phyloP scores from a whole-genome alignment of 2,888 invertebrate genomes.

The Deilephila elpenor region DNA sequence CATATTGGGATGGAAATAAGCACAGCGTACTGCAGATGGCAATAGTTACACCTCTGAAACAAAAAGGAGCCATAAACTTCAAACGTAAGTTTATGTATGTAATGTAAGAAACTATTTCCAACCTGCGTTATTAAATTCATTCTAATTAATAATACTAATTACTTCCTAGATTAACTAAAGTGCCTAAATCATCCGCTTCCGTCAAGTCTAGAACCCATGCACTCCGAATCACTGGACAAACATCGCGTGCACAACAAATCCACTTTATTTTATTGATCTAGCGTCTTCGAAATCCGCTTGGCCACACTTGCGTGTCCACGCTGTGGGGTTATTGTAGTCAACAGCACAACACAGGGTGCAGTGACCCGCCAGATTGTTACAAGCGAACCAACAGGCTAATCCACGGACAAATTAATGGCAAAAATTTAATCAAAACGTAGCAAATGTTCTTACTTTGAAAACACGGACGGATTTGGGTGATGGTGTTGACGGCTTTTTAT shows the following conservation, averaged over 20 bases:
- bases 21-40: too few species aligned
- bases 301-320: constrained; percentile 31
- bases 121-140: neutral
- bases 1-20: too few species aligned
- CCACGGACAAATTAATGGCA: constrained; percentile 42
- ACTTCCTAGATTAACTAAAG: neutral
- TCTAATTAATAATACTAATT: too few species aligned
- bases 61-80: too few species aligned
- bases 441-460: constrained; percentile 33
- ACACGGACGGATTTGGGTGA: constrained; percentile 17
- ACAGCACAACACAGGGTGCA: constrained; percentile 37
- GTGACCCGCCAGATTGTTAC: constrained; percentile 35
- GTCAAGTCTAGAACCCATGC: neutral
- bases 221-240: constrained; percentile 14
- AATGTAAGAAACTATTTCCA: neutral
- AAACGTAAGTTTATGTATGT: too few species aligned
- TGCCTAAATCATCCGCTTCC: neutral
- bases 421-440: constrained; percentile 36
- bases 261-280: constrained; percentile 31
- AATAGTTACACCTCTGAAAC: too few species aligned
- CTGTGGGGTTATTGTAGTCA: constrained; percentile 28
- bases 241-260: constrained; percentile 26
- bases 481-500: neutral
- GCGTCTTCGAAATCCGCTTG: constrained; percentile 30
- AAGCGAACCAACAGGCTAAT: constrained; percentile 37